Conservation (phyloP, 2,113 vertebrate genomes). For the Mustela lutreola region DNA sequence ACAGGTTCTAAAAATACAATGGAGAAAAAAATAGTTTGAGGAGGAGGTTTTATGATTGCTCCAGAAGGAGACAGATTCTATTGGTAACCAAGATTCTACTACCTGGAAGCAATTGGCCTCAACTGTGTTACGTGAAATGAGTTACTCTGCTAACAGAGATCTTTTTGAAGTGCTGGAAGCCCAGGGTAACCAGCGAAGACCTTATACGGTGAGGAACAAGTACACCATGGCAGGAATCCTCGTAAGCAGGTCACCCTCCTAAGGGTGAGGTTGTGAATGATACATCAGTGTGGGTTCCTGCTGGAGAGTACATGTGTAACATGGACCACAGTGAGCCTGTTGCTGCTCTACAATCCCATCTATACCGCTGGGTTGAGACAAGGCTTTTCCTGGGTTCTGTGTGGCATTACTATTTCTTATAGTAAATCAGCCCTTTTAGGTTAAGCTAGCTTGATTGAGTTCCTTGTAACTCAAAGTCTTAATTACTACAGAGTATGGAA, state of each 20-base stretch:
- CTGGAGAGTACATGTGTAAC: rapidly evolving
- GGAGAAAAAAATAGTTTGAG: background rate
- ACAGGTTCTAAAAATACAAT: background rate
- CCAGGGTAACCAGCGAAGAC: background rate
- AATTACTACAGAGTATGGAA: background rate
- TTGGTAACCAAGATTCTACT: background rate
- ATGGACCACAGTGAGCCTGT: rapidly evolving
- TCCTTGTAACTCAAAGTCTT: background rate
- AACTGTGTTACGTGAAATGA: background rate
- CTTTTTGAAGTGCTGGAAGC: background rate
- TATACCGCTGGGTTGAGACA: background rate
- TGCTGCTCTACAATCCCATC: background rate
- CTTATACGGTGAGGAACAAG: background rate
- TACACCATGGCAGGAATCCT: background rate
- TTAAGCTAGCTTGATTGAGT: background rate
- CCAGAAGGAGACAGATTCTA: background rate
- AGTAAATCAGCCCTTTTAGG: background rate
- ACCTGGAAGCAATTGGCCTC: background rate
- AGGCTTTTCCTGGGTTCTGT: background rate
- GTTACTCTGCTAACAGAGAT: background rate
- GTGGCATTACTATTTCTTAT: background rate
- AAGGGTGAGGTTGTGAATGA: background rate
- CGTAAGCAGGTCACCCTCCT: background rate
- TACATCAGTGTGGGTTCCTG: background rate
- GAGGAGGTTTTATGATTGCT: background rate